Evolutionary conservation across 2,888 invertebrate genomes (phyloP).

Genomic region (Cephalotes varians): DNA sequence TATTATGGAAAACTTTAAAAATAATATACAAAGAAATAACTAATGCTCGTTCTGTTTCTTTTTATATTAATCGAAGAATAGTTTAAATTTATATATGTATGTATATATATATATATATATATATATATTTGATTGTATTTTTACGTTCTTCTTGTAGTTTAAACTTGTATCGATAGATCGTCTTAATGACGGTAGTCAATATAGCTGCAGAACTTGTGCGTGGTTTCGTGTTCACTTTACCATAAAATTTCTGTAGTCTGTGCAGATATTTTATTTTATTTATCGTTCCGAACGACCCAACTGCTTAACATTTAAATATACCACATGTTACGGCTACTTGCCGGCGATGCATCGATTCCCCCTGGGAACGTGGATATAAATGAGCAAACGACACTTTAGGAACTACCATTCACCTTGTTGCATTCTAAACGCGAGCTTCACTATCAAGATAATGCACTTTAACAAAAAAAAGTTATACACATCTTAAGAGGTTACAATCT

Average conservation of each 20-base stretch:
- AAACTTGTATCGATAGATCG: neutral
- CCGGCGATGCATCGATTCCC: constrained; percentile 29
- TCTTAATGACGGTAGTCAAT: neutral
- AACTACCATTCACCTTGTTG: constrained; percentile 26
- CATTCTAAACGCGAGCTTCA: neutral
- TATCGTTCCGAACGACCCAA: constrained; percentile 29
- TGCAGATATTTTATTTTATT: constrained; percentile 39
- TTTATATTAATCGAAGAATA: neutral
- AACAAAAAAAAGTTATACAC: too few species aligned
- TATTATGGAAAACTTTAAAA: neutral
- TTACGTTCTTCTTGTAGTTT: neutral
- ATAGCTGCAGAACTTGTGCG: neutral
- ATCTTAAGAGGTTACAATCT: too few species aligned
- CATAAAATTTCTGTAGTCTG: constrained; percentile 15
- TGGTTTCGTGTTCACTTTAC: constrained; percentile 21
- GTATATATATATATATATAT: neutral
- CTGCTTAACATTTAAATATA: constrained; percentile 59
- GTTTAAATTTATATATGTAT: neutral
- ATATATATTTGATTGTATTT: neutral
- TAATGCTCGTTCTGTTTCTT: neutral
- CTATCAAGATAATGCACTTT: constrained; percentile 40
- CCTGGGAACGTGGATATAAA: constrained; percentile 41
- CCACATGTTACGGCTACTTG: constrained; percentile 7
- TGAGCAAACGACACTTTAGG: constrained; percentile 47
- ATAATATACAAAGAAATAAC: neutral